Evolutionary conservation across 53 echinoderm and acorn worm genomes (phyloP).

Genomic region (Arbacia lixula): DNA sequence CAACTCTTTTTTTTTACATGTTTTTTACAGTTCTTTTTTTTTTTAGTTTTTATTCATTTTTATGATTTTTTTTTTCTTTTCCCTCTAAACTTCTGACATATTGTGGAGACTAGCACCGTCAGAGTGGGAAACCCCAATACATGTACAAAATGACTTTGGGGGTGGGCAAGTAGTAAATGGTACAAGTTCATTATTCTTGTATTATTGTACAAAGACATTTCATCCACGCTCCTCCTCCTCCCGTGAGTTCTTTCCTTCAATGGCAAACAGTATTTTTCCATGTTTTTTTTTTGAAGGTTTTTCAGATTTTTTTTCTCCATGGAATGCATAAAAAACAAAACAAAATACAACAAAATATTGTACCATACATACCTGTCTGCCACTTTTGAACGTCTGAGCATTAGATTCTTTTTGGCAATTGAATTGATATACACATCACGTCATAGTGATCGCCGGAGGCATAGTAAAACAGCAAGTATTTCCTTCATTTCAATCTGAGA

Average conservation of each 20-base stretch:
- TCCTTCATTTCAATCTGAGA: slow-evolving; percentile 46
- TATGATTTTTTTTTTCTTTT: slow-evolving; percentile 20
- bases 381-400: slow-evolving; percentile 34
- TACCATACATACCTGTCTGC: not conserved
- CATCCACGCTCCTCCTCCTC: not conserved
- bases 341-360: slow-evolving; percentile 18
- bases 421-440: slow-evolving; percentile 39
- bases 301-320: not conserved
- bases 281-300: slow-evolving; percentile 22
- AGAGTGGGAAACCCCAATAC: slow-evolving; percentile 37
- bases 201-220: slow-evolving; percentile 13
- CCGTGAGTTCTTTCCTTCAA: slow-evolving; percentile 25
- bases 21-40: not conserved
- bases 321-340: slow-evolving; percentile 39
- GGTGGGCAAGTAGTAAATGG: slow-evolving; percentile 55
- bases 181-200: slow-evolving; percentile 23
- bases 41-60: not conserved
- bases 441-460: slow-evolving; percentile 47
- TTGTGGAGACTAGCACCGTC: slow-evolving; percentile 48
- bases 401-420: slow-evolving; percentile 48
- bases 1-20: slow-evolving; percentile 9
- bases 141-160: slow-evolving; percentile 23
- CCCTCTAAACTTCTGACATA: slow-evolving; percentile 33
- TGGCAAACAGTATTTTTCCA: slow-evolving; percentile 9
- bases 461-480: slow-evolving; percentile 41